phyloP scores from a whole-genome alignment of 1,140 invertebrate genomes.

The Drosophila pachea region DNA sequence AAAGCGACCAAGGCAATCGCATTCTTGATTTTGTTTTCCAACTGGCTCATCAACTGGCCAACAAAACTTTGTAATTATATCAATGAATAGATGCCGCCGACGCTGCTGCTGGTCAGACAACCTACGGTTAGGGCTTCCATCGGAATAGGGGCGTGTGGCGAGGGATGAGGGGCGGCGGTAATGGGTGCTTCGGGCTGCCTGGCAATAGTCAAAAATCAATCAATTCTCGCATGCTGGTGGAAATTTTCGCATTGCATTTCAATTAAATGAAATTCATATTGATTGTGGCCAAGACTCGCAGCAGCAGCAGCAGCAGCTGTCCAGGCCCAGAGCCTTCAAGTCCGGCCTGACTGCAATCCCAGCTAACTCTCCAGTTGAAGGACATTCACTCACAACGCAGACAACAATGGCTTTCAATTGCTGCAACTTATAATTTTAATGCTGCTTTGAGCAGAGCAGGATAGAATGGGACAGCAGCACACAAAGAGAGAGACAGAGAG shows the following conservation, averaged over 20 bases:
- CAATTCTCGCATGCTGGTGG: constrained; percentile 59
- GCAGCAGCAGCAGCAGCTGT: not conserved
- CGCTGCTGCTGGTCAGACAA: constrained; percentile 16
- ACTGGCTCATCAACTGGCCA: constrained; percentile 72
- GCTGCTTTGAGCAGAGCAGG: not conserved
- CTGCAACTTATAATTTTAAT: constrained; percentile 2
- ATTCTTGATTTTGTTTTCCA: constrained; percentile 76
- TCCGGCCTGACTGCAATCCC: not conserved
- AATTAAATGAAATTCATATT: constrained; percentile 64
- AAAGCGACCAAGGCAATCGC: constrained; percentile 48
- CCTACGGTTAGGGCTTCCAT: too few relatives aligned
- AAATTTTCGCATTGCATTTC: constrained; percentile 73
- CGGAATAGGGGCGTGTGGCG: too few relatives aligned
- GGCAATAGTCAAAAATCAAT: constrained; percentile 66
- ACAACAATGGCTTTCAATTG: constrained; percentile 3
- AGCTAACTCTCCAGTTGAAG: too few relatives aligned
- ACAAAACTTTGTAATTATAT: constrained; percentile 75
- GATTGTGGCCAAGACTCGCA: constrained; percentile 28
- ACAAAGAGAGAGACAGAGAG: not conserved
- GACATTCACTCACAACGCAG: not conserved
- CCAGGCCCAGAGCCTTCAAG: not conserved
- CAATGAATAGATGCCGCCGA: constrained; percentile 63
- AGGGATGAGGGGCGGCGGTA: too few relatives aligned
- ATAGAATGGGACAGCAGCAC: not conserved
- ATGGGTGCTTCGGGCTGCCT: too few relatives aligned